Evolutionary conservation across 2,888 invertebrate species (phyloP).

Genomic region (Brachypalpus laphriformis): DNA sequence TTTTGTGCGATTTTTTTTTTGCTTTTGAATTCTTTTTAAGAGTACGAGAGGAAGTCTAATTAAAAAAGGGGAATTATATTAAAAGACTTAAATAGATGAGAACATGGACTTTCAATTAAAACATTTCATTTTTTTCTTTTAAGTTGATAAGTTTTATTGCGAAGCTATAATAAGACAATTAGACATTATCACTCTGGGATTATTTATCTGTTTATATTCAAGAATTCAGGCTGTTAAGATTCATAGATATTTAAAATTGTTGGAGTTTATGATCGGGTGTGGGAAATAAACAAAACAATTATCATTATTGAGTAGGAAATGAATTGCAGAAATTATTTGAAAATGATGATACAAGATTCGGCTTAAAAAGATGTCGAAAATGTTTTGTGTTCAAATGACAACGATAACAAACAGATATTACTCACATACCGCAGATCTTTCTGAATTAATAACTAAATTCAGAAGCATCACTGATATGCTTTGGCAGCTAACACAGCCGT

Average conservation of each 20-base stretch:
- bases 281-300: not conserved
- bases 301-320: not conserved
- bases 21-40: not conserved
- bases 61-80: slow-evolving; percentile 42
- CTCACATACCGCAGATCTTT: too few species aligned
- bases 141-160: slow-evolving; percentile 29
- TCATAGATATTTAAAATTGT: not conserved
- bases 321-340: not conserved
- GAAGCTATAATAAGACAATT: slow-evolving; percentile 2
- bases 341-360: not conserved
- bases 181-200: not conserved
- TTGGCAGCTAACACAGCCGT: too few species aligned
- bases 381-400: not conserved
- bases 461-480: too few species aligned
- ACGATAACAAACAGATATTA: too few species aligned
- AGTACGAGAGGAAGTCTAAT: slow-evolving; percentile 16
- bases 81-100: slow-evolving; percentile 22
- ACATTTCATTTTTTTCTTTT: not conserved
- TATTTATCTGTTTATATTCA: not conserved
- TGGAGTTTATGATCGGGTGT: not conserved
- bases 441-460: too few species aligned
- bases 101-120: slow-evolving; percentile 40
- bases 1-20: not conserved
- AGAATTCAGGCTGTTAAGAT: not conserved
- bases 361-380: not conserved